Evolutionary conservation across 2,113 vertebrate genomes (phyloP).

Genomic region (Hydrolagus affinis): DNA sequence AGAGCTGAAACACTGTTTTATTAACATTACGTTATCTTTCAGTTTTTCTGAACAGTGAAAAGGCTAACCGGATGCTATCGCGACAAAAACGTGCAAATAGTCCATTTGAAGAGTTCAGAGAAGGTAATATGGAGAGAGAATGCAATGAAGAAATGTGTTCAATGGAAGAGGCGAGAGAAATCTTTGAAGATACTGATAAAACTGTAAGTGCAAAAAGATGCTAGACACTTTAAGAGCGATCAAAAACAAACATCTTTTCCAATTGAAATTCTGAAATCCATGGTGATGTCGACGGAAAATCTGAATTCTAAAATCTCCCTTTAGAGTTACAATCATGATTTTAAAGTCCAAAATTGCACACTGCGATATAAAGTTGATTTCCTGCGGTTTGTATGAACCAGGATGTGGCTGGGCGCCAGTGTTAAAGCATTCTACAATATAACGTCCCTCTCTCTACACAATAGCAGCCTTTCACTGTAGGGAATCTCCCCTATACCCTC

Average conservation of each 20-base stretch:
- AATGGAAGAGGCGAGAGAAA: constrained; percentile 78
- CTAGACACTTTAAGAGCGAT: no score
- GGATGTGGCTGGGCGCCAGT: no score
- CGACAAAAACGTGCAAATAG: constrained; percentile 68
- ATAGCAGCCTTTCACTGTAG: no score
- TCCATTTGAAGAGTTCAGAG: constrained; percentile 60
- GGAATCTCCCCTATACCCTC: no score
- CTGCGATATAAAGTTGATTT: neutral
- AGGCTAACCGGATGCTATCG: constrained; percentile 58
- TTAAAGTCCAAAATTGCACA: neutral
- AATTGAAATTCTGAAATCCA: neutral
- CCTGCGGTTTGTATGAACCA: neutral
- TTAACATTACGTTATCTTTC: neutral
- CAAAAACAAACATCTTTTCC: neutral
- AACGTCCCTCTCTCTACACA: no score
- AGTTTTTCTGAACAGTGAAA: constrained; percentile 68
- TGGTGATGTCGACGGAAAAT: neutral
- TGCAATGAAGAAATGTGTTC: constrained; percentile 74
- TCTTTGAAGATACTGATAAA: constrained; percentile 62
- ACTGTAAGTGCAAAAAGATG: constrained; percentile 57
- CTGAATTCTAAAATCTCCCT: neutral
- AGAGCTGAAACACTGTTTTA: neutral
- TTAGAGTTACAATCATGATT: neutral
- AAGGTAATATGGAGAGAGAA: constrained; percentile 79
- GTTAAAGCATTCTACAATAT: no score